Evolutionary conservation across 23 tunicate species (phyloP), one percentile per base, ranked within the genome.

Genomic region (Phallusia fumigata): DNA sequence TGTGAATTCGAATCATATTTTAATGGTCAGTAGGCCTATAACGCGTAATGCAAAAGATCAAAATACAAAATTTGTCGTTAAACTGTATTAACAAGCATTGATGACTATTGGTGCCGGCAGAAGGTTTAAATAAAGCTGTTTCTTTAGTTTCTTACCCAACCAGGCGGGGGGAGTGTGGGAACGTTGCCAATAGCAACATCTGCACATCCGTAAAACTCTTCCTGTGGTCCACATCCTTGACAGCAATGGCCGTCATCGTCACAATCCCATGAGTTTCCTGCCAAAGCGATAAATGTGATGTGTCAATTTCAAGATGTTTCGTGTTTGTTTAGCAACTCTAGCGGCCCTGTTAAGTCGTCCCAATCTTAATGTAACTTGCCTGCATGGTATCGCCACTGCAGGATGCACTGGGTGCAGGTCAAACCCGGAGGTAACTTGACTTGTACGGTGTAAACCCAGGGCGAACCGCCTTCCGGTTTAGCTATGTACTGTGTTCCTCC

Each of bases 121-220:
- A 40, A 10, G 47, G 10, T 3, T 10, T 3, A 10, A 58, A 21
- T 58, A 58, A 6, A 8, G 3, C 69, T 11, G 26, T 21, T 11
- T 6, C 28, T 58, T 58, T 58, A 16, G 15, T 58, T 16, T 21
- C 69, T 58, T 31, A 84, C 87, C 87, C 87, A 84, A 21, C 53
- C 52, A 11, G 85, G 85, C 13, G 85, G 85, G 6, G 81, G 36
- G 10, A 47, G 81, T 0, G 83, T 53, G 28, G 86, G 87, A 18
- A 79, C 88, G 31, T 45, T 28, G 69, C 93, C 93, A 21, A 90
- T 86, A 0, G 89, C 82, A 30, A 90, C 72, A 73, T 90, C 96
- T 18, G 96, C 96, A 82, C 96, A 90, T 45, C 89, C 89, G 80
- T 86, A 90, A 73, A 90, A 90, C 53, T 90, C 87, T 50, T 90